Conservation (phyloP, 1,140 invertebrate genomes). For the Nixonia krombeini region DNA sequence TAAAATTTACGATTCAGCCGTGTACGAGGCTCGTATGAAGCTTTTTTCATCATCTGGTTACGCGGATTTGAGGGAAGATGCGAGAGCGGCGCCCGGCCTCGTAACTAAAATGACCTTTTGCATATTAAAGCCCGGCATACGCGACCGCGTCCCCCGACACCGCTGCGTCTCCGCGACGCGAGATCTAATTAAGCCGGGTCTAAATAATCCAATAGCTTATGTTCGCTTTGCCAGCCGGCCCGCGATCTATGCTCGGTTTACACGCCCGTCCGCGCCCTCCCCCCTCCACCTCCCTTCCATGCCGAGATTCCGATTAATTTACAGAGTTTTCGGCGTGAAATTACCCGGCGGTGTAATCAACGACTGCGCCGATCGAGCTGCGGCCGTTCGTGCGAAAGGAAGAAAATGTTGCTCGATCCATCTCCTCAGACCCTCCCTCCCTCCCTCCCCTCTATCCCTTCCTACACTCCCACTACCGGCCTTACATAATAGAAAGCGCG, state of each 20-base stretch:
- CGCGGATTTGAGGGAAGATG: constrained; percentile 42
- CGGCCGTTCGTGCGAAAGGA: constrained; percentile 31
- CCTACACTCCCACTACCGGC: too few relatives aligned
- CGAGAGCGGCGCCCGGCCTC: constrained; percentile 33
- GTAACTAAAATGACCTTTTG: constrained; percentile 49
- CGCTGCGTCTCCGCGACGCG: constrained; percentile 24
- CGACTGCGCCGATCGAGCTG: constrained; percentile 40
- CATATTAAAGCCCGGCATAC: constrained; percentile 46
- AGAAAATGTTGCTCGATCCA: too few relatives aligned
- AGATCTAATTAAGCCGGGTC: constrained; percentile 47
- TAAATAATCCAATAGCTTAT: constrained; percentile 50
- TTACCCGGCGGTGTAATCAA: constrained; percentile 46
- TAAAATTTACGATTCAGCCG: constrained; percentile 40
- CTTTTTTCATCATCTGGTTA: constrained; percentile 42
- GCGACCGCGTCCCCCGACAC: constrained; percentile 31
- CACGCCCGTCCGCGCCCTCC: too few relatives aligned
- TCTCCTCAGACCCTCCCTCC: too few relatives aligned
- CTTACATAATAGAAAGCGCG: too few relatives aligned
- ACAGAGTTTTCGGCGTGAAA: constrained; percentile 44
- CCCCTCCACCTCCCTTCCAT: too few relatives aligned
- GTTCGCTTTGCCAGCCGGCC: constrained; percentile 7
- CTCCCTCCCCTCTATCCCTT: too few relatives aligned
- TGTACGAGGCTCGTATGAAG: constrained; percentile 27
- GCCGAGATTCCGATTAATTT: constrained; percentile 47
- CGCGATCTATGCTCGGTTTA: constrained; percentile 18